Percentiles rank a stretch among this genome's conserved stretches.
phyloP scores from a whole-genome alignment of 1,140 invertebrate genomes.

The Sycophila sp. region DNA sequence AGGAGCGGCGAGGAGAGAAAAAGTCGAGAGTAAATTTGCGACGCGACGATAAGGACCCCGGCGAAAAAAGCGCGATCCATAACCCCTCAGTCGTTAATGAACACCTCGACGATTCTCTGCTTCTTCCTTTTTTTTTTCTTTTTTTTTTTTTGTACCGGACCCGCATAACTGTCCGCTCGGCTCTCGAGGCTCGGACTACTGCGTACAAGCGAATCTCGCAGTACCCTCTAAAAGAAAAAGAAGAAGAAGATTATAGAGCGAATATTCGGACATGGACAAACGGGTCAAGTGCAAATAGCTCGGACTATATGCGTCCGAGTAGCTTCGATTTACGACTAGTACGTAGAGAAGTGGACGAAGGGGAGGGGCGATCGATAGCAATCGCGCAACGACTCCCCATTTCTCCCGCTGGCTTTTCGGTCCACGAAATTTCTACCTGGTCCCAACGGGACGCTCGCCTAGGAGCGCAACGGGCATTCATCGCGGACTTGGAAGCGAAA shows the following conservation, averaged over 20 bases:
- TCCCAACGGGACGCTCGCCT: too few relatives aligned
- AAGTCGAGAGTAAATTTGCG: slow-evolving; percentile 11
- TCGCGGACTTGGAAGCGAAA: slow-evolving; percentile 62
- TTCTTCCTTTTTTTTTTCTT: not conserved
- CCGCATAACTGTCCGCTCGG: slow-evolving; percentile 13
- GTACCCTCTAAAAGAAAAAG: too few relatives aligned
- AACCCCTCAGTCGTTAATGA: slow-evolving; percentile 26
- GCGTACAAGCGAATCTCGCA: too few relatives aligned
- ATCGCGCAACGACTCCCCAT: too few relatives aligned
- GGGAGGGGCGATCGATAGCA: too few relatives aligned
- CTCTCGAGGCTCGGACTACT: too few relatives aligned
- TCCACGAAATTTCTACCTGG: slow-evolving; percentile 66
- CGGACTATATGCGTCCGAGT: too few relatives aligned
- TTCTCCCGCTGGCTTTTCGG: too few relatives aligned
- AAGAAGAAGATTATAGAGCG: too few relatives aligned
- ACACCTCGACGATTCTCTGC: slow-evolving; percentile 22
- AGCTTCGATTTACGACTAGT: too few relatives aligned
- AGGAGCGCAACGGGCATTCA: slow-evolving; percentile 46
- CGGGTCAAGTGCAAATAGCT: not conserved
- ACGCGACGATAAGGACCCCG: slow-evolving; percentile 16
- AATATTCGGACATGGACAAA: not conserved
- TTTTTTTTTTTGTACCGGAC: too few relatives aligned
- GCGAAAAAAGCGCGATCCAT: slow-evolving; percentile 16
- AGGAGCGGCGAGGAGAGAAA: not conserved
- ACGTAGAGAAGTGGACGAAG: too few relatives aligned